Evolutionary conservation across 2,888 invertebrate species (phyloP), one percentile per base, ranked within the genome.

Genomic region (Drosophila barbarae): DNA sequence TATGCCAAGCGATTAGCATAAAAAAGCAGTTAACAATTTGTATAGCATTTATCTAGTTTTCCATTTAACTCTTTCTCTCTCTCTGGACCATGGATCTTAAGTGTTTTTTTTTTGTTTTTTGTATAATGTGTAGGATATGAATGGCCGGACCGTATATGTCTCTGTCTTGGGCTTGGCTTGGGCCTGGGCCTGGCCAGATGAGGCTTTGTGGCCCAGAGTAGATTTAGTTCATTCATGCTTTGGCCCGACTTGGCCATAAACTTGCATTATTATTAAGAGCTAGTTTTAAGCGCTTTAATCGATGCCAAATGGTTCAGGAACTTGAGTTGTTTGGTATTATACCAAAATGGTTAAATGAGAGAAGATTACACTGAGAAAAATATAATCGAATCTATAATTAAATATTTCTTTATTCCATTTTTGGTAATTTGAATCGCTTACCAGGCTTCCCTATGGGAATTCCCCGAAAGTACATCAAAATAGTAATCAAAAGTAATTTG

Each of bases 21-120:
- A 83, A 84, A 84, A 83, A 78, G 73, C 83, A 75, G 84, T 83
- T 83, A 84, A 84, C 81, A 84, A 81, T 81, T 81, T 81, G 81
- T 81, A 81, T 81, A 81, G 81, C 81, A 81, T 81, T 81, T 81
- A 84, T 81, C 81, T 84, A 84, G 73, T 81, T 79, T 84, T 78
- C 66, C 74, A 73, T 77, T 77, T 77, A 18, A 26, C 34, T 39
- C 39, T 51, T 12, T 47, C 32, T 38, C 30, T 35, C 13, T 8
- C 3, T n/a, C 23, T 35, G 9, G 38, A 30, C 46, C 18, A 30
- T 59, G 21, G 80, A 63, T 65, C 74, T 82, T 74, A 79, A 79
- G 79, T 78, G 82, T 79, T 46, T 46, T 8, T 26, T 42, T 42
- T 23, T 77, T 77, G 69, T 73, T 73, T 76, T 72, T 76, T 78